A percentile compares a stretch with the other conserved stretches of the same genome.
These are phyloP conservation scores for Pegea sp. DNA, from an alignment of 23 tunicate species.

Conservation along the genomic window DNA sequence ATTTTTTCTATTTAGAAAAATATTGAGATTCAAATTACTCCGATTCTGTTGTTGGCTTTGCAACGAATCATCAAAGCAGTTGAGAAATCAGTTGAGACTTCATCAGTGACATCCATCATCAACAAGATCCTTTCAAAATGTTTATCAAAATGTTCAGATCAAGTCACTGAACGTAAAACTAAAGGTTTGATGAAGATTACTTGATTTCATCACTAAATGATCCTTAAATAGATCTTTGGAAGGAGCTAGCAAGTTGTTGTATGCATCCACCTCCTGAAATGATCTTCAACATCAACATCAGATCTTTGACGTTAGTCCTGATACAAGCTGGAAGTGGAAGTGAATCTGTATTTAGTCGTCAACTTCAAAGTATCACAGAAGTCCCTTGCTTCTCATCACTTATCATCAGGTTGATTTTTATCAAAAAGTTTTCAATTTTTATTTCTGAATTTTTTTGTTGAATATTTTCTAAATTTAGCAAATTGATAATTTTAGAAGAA, in stretches of 20 bases:
- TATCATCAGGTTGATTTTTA: conserved; percentile 48
- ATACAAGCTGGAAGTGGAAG: conserved; percentile 68
- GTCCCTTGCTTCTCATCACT: conserved; percentile 35
- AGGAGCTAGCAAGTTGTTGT: no score
- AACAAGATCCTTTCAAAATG: background rate
- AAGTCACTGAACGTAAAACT: no score
- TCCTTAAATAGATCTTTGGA: no score
- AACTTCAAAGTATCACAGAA: conserved; percentile 16
- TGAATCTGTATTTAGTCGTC: conserved; percentile 48
- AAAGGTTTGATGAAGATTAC: no score
- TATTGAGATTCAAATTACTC: conserved; percentile 48
- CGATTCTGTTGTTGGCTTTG: conserved; percentile 36
- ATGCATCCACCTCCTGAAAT: background rate
- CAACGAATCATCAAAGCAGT: conserved; percentile 26
- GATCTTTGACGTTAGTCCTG: background rate
- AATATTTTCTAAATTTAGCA: no score
- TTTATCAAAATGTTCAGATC: background rate
- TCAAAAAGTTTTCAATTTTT: no score
- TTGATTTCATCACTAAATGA: no score
- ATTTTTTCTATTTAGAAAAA: no score
- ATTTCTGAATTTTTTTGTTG: no score
- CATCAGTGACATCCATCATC: background rate
- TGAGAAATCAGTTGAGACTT: background rate
- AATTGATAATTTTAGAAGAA: no score
- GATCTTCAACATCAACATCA: background rate